phyloP scores from a whole-genome alignment of 2,113 vertebrate species.

The Xiphophorus couchianus region DNA sequence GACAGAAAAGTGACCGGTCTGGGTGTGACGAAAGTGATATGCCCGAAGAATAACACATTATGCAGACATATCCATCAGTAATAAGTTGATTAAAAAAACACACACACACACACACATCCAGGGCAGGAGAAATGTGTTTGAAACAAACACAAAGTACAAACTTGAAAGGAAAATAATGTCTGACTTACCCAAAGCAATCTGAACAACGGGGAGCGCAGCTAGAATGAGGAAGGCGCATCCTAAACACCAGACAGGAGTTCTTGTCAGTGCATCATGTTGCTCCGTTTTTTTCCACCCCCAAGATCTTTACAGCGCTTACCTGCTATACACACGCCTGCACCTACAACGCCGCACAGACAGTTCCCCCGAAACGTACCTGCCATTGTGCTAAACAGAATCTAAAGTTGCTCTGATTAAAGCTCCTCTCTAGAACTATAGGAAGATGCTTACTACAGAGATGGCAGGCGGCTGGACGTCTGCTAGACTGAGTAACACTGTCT shows the following conservation, averaged over 20 bases:
- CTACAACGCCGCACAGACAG: not conserved
- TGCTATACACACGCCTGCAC: not conserved
- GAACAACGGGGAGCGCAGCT: not conserved
- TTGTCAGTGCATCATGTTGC: too few relatives aligned
- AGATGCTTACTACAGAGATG: too few relatives aligned
- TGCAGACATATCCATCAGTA: too few relatives aligned
- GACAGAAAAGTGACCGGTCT: too few relatives aligned
- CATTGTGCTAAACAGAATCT: not conserved
- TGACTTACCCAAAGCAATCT: slow-evolving; percentile 35
- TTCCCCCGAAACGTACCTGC: not conserved
- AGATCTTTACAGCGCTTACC: not conserved
- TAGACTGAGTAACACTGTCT: not conserved
- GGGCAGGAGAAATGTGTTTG: too few relatives aligned
- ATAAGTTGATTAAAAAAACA: too few relatives aligned
- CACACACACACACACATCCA: too few relatives aligned
- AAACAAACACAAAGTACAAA: not conserved
- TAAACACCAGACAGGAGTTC: not conserved
- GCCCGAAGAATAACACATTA: too few relatives aligned
- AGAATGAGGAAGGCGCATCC: not conserved
- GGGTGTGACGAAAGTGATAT: too few relatives aligned
- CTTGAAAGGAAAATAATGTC: not conserved
- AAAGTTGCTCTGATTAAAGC: not conserved
- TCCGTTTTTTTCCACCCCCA: not conserved
- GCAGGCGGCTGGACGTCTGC: not conserved
- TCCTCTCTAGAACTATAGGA: not conserved